Base-by-base conservation (phyloP, 2,888 invertebrate species). In the Ormyrus rosae region DNA sequence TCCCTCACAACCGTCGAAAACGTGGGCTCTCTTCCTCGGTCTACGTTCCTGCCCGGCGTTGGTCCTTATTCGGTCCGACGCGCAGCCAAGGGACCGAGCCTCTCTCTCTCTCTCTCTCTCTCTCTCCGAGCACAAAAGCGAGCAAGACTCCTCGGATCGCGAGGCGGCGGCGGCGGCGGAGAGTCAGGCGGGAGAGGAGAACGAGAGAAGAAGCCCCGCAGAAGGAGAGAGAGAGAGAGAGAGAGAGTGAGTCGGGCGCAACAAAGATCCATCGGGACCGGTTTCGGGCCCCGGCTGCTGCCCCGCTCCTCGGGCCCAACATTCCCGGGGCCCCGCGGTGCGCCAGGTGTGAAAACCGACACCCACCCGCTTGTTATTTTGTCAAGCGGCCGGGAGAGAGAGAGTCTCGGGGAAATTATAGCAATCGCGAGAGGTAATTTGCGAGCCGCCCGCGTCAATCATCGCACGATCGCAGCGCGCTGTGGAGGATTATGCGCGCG, bases 341-440 rank as follows among this genome's bases (percentile, higher is more conserved):
- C 85, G 85, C 84, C 87, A 89, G 89, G 90, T 90, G 90, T 90
- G 90, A 90, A 90, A 90, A 90, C 89, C 87, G 88, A 90, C 90
- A 90, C 90, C 89, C 89, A 87, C 89, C 89, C 87, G 88, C 90
- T 90, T 90, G 90, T 90, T 90, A 90, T 89, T 90, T 90, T 89
- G 89, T 90, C 90, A 88, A 88, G 86, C 86, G 85, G 34, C 85
- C 72, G 13, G 50, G n/a, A 34, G 34, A 19, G 34, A 19, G 48
- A 48, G n/a, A 58, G 7, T 13, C 50, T 5, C n/a, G 6, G 7
- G 68, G 10, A 72, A 72, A 72, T 72, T 72, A 72, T 72, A 61
- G 72, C 63, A 63, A 61, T 72, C 63, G 53, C 6, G 58, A 58
- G 50, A 34, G 9, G 72, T 48, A 73, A 64, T 55, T 64, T 64